Conservation (phyloP, 2,888 invertebrate genomes). For the Apamea crenata region DNA sequence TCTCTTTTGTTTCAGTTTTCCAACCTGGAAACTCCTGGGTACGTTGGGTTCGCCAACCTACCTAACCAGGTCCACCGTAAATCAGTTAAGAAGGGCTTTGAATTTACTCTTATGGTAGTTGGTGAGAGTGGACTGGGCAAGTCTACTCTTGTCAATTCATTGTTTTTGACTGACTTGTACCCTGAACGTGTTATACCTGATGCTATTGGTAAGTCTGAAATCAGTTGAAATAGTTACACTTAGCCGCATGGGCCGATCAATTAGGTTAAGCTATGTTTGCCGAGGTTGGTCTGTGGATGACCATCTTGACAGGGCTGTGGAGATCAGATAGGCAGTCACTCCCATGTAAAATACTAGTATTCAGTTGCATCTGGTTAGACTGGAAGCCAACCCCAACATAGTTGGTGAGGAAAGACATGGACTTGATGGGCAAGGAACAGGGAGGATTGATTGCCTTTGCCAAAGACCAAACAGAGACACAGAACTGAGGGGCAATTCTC, state of each 20-base stretch:
- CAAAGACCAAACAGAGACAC: neutral
- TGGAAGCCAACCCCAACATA: too few species aligned
- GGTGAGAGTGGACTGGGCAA: conserved; percentile 98
- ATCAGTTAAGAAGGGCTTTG: conserved; percentile 99
- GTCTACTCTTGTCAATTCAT: conserved; percentile 98
- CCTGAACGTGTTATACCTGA: conserved; percentile 97
- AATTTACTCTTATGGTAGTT: conserved; percentile 99
- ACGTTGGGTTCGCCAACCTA: conserved; percentile 98
- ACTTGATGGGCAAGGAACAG: neutral
- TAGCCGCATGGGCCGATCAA: neutral
- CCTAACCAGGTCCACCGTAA: conserved; percentile 99
- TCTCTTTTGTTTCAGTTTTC: conserved; percentile 92
- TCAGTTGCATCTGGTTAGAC: too few species aligned
- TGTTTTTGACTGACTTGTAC: conserved; percentile 98
- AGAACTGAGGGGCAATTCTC: too few species aligned
- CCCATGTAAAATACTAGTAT: too few species aligned
- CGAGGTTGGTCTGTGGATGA: neutral
- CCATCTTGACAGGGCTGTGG: neutral
- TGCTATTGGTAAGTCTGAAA: conserved; percentile 92
- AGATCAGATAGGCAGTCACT: too few species aligned
- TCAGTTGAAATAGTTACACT: neutral
- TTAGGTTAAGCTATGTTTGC: neutral
- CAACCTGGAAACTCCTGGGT: conserved; percentile 96
- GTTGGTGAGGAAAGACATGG: neutral
- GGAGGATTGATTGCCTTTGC: neutral